Conservation (phyloP, 2,797 vertebrate species). For the Mergus octosetaceus region DNA sequence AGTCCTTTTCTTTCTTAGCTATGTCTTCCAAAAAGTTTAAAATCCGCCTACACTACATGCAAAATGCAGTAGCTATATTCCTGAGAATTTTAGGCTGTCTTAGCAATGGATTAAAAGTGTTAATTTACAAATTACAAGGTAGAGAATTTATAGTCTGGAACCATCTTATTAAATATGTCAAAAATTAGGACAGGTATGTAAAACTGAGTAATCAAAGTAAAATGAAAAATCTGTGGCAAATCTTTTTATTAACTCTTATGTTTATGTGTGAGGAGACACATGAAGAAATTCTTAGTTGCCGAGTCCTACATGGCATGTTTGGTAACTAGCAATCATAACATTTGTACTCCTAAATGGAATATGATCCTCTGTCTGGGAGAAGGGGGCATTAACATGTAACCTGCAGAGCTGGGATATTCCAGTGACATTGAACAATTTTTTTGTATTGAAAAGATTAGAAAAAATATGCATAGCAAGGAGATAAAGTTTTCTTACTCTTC, state of each 20-base stretch:
- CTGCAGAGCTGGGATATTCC: constrained; percentile 22
- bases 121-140: neutral
- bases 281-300: neutral
- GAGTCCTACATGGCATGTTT: neutral
- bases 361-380: constrained; percentile 7
- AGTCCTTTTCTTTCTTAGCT: neutral
- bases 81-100: neutral
- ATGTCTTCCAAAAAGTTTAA: neutral
- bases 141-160: neutral
- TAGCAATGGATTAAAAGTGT: neutral
- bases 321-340: neutral
- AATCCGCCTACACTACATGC: neutral
- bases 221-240: neutral
- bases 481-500: neutral
- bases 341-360: constrained; percentile 20
- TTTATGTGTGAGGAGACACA: neutral
- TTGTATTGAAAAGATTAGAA: neutral
- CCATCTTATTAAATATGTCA: neutral
- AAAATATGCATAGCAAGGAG: neutral
- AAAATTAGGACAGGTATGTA: neutral
- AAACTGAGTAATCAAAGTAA: neutral
- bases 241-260: neutral
- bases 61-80: neutral
- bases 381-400: neutral
- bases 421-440: constrained; percentile 16